Conservation (phyloP, 2,888 invertebrate genomes). For the Anorthoa munda region DNA sequence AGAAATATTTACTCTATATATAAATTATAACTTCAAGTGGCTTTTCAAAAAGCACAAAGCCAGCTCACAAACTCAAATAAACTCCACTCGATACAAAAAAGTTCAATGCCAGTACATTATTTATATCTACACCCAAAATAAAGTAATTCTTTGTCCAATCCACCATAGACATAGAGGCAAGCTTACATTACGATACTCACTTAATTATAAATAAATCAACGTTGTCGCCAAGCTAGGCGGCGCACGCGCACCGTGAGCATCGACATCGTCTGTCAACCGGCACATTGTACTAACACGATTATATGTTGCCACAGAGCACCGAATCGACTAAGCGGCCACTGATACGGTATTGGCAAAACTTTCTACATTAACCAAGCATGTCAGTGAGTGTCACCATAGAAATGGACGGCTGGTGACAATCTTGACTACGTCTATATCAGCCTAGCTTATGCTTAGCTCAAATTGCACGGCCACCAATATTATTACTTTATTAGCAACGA, state of each 20-base stretch:
- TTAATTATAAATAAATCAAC: constrained; percentile 61
- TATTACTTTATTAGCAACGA: too few species aligned
- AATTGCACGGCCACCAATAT: too few species aligned
- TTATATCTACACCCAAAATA: constrained; percentile 32
- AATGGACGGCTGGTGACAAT: too few species aligned
- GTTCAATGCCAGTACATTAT: background rate
- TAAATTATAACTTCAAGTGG: background rate
- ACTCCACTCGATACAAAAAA: background rate
- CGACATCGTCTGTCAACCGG: constrained; percentile 40
- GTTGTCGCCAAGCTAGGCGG: constrained; percentile 34
- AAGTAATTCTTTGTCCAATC: constrained; percentile 29
- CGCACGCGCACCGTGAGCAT: constrained; percentile 36
- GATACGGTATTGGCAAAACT: too few species aligned
- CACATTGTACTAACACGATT: constrained; percentile 35
- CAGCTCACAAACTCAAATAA: constrained; percentile 1
- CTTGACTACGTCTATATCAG: too few species aligned
- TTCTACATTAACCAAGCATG: too few species aligned
- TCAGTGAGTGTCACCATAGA: too few species aligned
- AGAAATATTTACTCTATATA: too few species aligned
- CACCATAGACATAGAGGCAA: constrained; percentile 27
- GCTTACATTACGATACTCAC: constrained; percentile 43
- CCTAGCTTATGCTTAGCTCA: too few species aligned
- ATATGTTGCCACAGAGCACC: background rate
- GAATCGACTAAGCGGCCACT: too few species aligned
- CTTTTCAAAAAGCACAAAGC: background rate